A percentile compares a stretch with the other conserved stretches of the same genome.
phyloP scores from a whole-genome alignment of 1,140 invertebrate genomes.

The Philaenus spumarius region DNA sequence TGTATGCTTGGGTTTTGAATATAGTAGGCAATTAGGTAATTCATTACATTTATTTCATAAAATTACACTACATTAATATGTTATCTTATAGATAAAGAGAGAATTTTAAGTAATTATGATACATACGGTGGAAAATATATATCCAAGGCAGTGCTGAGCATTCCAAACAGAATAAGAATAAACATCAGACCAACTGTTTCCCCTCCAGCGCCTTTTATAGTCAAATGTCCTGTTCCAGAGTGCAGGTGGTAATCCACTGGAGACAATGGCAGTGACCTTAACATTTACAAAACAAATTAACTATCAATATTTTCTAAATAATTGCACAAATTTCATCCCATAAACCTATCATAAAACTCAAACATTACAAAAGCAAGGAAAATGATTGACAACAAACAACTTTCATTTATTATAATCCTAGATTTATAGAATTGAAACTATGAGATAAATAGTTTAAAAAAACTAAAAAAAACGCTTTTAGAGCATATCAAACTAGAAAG shows the following conservation, averaged over 20 bases:
- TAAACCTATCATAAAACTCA: neutral
- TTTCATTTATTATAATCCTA: too few relatives aligned
- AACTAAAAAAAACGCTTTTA: too few relatives aligned
- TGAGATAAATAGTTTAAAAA: too few relatives aligned
- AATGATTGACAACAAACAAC: neutral
- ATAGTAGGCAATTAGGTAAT: too few relatives aligned
- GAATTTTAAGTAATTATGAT: too few relatives aligned
- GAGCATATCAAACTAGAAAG: too few relatives aligned
- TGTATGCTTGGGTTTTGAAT: too few relatives aligned
- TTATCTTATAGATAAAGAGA: too few relatives aligned
- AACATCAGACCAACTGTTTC: constrained; percentile 43
- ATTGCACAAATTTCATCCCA: neutral
- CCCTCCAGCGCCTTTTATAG: constrained; percentile 12
- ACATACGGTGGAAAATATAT: constrained; percentile 63
- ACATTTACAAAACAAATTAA: constrained; percentile 16
- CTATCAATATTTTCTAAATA: neutral
- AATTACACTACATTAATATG: too few relatives aligned
- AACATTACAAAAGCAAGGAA: neutral
- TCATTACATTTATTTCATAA: too few relatives aligned
- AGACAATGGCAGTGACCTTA: constrained; percentile 59
- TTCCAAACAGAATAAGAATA: constrained; percentile 61
- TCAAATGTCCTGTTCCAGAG: constrained; percentile 44
- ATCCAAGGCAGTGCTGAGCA: constrained; percentile 71
- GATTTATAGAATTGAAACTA: too few relatives aligned
- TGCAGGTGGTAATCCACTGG: constrained; percentile 79